Percentiles rank a stretch among this genome's conserved stretches.
Conservation (phyloP, 2,888 invertebrate genomes). For the Strigamia transsilvanica region DNA sequence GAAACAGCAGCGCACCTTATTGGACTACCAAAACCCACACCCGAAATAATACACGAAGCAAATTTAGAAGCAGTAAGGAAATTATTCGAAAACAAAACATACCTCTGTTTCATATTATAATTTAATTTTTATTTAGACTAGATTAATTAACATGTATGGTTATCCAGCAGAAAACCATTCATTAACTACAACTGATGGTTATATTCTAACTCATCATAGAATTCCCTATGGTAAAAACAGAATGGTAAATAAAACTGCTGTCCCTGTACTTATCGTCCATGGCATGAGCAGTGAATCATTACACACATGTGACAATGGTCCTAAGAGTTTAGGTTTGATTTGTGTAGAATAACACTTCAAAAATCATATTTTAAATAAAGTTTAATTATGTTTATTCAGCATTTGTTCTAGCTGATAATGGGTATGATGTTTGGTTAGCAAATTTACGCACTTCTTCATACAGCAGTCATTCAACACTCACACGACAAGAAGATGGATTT, state of each 20-base stretch:
- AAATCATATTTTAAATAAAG: too few relatives aligned
- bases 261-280: not conserved
- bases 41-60: not conserved
- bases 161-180: constrained; percentile 9
- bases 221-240: not conserved
- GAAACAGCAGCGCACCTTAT: not conserved
- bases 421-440: constrained; percentile 65
- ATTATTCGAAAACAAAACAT: too few relatives aligned
- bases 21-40: not conserved
- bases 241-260: not conserved
- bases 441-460: constrained; percentile 65
- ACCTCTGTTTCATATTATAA: too few relatives aligned
- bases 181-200: not conserved
- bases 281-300: not conserved
- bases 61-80: not conserved
- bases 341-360: too few relatives aligned
- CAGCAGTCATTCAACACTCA: constrained; percentile 60
- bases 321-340: constrained; percentile 23
- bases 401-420: constrained; percentile 63
- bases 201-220: not conserved
- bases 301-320: not conserved
- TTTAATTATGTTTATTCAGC: too few relatives aligned
- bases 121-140: not conserved
- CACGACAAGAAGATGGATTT: constrained; percentile 59
- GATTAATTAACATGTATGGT: not conserved